Base-by-base conservation (phyloP, 2,888 invertebrate species). In the Tenthredo distinguenda region DNA sequence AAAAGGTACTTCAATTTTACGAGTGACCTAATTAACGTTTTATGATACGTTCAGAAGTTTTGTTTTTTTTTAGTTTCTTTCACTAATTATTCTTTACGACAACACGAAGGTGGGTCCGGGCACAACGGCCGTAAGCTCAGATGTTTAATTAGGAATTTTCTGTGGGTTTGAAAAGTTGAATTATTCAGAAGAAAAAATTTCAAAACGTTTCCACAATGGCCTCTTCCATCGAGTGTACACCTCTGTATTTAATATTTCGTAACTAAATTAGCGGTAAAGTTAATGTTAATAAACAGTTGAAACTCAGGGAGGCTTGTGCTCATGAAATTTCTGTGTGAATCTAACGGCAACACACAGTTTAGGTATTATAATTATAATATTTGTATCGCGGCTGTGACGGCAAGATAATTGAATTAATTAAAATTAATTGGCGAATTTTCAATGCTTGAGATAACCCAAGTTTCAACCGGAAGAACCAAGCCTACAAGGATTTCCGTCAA, bases 21-120 rank as follows among this genome's bases (percentile, higher is more conserved):
- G 31, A 55, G 55, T 50, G 47, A 55, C 55, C 55, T 50, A 77
- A 77, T 77, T 77, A 77, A 77, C 31, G 31, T 34, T 77, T 77
- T n/a, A 77, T 34, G 4, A 18, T 77, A 50, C 40, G 37, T 18
- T 18, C 40, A 18, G 12, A 12, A n/a, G 21, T 43, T 74, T 72
- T 72, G 0, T 40, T 21, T 21, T 62, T 21, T 62, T 62, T 10
- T 26, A 12, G 0, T 58, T 58, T 58, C 58, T 58, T 58, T 21
- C n/a, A 62, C 21, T 34, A 21, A 71, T 37, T 71, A 43, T 40
- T 74, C 43, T 40, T 74, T 74, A 74, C 72, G 72, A 74, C 18
- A 43, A 3, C n/a, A 21, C 43, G 21, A 31, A 74, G 40, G 72
- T 43, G n/a, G 43, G 10, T 74, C 43, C 43, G 10, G 21, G 21